Conservation (phyloP, 2,888 invertebrate species). For the Xanthostigma xanthostigma region DNA sequence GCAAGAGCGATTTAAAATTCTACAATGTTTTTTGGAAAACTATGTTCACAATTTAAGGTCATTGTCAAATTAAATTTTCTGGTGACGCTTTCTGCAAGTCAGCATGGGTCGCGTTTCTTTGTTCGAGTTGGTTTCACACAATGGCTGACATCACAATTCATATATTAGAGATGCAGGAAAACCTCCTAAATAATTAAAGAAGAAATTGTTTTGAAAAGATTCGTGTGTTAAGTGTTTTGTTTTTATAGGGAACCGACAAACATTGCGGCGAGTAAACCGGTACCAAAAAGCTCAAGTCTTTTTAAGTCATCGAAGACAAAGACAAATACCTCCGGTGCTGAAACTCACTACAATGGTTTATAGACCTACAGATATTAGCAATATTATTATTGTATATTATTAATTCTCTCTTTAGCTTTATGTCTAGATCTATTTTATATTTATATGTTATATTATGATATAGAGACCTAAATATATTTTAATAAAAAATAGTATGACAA, state of each 20-base stretch:
- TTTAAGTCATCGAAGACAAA: slow-evolving; percentile 16
- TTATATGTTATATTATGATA: not conserved
- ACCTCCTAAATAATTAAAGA: too few species aligned
- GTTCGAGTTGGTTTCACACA: not conserved
- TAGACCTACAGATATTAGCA: slow-evolving; percentile 14
- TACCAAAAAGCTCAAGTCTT: not conserved
- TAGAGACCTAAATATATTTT: not conserved
- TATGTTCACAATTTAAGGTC: too few species aligned
- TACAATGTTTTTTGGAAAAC: too few species aligned
- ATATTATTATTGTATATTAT: not conserved
- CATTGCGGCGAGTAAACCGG: not conserved
- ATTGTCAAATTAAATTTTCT: too few species aligned
- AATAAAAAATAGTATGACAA: too few species aligned
- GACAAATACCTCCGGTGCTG: slow-evolving; percentile 16
- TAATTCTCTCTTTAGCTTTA: not conserved
- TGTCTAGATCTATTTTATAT: not conserved
- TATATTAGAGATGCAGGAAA: too few species aligned
- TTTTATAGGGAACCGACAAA: not conserved
- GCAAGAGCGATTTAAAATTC: too few species aligned
- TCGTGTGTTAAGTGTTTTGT: not conserved
- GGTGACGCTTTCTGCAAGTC: too few species aligned
- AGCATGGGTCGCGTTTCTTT: too few species aligned
- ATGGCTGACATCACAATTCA: too few species aligned
- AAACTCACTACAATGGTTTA: slow-evolving; percentile 27
- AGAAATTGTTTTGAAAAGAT: not conserved